A percentile compares a stretch with the other conserved stretches of the same genome.
These are phyloP conservation scores for Leucophenga varia DNA, from an alignment of 1,140 invertebrate genomes.

Conservation along the genomic window DNA sequence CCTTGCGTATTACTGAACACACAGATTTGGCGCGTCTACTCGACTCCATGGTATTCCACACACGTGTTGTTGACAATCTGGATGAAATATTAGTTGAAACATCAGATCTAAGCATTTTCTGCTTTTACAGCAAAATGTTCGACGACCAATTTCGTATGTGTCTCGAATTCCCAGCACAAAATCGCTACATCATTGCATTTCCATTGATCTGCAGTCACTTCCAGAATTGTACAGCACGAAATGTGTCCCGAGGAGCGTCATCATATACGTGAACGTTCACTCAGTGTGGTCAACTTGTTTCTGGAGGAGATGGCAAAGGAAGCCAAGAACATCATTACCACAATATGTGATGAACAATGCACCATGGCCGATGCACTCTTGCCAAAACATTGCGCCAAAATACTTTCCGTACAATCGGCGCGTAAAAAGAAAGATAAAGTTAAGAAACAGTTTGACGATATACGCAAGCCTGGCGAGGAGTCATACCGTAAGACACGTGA, in stretches of 20 bases:
- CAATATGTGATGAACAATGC: slow-evolving; percentile 96
- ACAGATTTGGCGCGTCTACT: slow-evolving; percentile 85
- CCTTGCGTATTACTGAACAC: slow-evolving; percentile 82
- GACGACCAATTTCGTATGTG: slow-evolving; percentile 99
- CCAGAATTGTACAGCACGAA: slow-evolving; percentile 95
- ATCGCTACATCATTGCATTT: slow-evolving; percentile 96
- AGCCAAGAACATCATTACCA: slow-evolving; percentile 97
- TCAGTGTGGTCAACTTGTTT: slow-evolving; percentile 97
- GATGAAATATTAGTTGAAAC: slow-evolving; percentile 96
- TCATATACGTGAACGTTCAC: slow-evolving; percentile 91
- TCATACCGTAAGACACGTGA: slow-evolving; percentile 94
- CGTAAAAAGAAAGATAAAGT: slow-evolving; percentile 92
- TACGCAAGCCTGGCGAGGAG: slow-evolving; percentile 88
- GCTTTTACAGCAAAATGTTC: slow-evolving; percentile 96
- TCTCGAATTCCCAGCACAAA: slow-evolving; percentile 96
- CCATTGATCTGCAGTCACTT: slow-evolving; percentile 97
- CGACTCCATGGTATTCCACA: slow-evolving; percentile 96
- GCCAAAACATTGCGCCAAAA: slow-evolving; percentile 91
- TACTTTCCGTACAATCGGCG: slow-evolving; percentile 83
- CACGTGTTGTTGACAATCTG: slow-evolving; percentile 98
- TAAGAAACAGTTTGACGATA: slow-evolving; percentile 81
- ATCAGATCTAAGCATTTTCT: slow-evolving; percentile 96
- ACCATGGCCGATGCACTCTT: slow-evolving; percentile 90
- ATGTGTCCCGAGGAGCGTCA: slow-evolving; percentile 98
- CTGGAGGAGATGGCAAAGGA: slow-evolving; percentile 99